Conservation (phyloP, 1,140 invertebrate genomes). For the Brachionus asplanchnoidis region DNA sequence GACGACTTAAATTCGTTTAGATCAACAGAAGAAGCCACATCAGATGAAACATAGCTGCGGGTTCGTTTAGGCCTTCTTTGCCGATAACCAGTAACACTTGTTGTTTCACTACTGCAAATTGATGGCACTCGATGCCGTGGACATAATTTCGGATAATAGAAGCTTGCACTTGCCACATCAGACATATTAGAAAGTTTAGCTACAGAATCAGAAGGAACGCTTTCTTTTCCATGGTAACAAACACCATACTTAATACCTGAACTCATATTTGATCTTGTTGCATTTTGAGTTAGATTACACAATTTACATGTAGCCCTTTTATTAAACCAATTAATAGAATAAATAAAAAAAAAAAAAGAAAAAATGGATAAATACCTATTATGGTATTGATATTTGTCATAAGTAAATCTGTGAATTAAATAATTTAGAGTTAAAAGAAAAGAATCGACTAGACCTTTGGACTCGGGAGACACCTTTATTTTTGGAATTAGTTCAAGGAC, state of each 20-base stretch:
- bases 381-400: slow-evolving; percentile 36
- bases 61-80: background rate
- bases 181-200: background rate
- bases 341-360: background rate
- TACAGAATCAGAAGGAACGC: background rate
- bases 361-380: background rate
- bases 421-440: slow-evolving; percentile 15
- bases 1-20: slow-evolving; percentile 25
- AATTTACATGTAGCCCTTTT: slow-evolving; percentile 17
- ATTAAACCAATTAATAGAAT: background rate
- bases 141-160: slow-evolving; percentile 31
- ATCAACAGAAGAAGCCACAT: slow-evolving; percentile 33
- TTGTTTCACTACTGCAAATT: slow-evolving; percentile 35
- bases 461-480: slow-evolving; percentile 19
- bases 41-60: slow-evolving; percentile 24
- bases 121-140: slow-evolving; percentile 33
- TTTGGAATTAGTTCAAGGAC: slow-evolving; percentile 8
- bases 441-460: slow-evolving; percentile 5
- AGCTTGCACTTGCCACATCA: background rate
- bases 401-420: slow-evolving; percentile 38
- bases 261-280: background rate
- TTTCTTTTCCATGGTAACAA: background rate
- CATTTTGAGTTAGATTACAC: background rate
- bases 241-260: background rate
- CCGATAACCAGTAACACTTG: background rate